Conservation (phyloP, 1,140 invertebrate species). For the Dendroctonus ponderosae region DNA sequence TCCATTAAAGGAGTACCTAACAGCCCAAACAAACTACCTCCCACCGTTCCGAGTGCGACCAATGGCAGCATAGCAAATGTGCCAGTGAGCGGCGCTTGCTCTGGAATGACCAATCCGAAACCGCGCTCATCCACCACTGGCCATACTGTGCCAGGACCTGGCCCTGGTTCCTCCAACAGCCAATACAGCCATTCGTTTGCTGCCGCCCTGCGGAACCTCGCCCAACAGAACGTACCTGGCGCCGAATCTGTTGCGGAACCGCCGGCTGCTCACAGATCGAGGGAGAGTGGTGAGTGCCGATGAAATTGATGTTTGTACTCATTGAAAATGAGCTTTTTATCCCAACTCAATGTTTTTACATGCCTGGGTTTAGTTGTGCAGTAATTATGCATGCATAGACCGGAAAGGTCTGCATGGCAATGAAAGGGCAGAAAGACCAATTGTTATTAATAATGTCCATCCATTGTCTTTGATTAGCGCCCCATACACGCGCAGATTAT, state of each 20-base stretch:
- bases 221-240: slow-evolving; percentile 71
- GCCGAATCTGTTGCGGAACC: slow-evolving; percentile 25
- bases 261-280: slow-evolving; percentile 24
- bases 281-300: slow-evolving; percentile 35
- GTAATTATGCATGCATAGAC: no score
- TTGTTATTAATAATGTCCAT: no score
- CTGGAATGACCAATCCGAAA: slow-evolving; percentile 43
- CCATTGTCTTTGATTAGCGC: no score
- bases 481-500: no score
- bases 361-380: no score
- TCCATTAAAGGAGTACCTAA: slow-evolving; percentile 40
- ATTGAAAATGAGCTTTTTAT: no score
- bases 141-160: slow-evolving; percentile 34
- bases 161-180: slow-evolving; percentile 10
- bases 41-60: slow-evolving; percentile 22
- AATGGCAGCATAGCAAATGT: slow-evolving; percentile 17
- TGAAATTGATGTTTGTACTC: slow-evolving; percentile 1
- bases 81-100: slow-evolving; percentile 7
- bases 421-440: no score
- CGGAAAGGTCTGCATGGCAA: no score
- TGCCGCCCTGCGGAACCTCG: slow-evolving; percentile 74
- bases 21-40: slow-evolving; percentile 41
- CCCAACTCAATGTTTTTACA: not conserved
- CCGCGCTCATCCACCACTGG: slow-evolving; percentile 34
- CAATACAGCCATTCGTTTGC: slow-evolving; percentile 61